Evolutionary conservation across 2,113 vertebrate species (phyloP).

Genomic region (Lamprologus lemairii): DNA sequence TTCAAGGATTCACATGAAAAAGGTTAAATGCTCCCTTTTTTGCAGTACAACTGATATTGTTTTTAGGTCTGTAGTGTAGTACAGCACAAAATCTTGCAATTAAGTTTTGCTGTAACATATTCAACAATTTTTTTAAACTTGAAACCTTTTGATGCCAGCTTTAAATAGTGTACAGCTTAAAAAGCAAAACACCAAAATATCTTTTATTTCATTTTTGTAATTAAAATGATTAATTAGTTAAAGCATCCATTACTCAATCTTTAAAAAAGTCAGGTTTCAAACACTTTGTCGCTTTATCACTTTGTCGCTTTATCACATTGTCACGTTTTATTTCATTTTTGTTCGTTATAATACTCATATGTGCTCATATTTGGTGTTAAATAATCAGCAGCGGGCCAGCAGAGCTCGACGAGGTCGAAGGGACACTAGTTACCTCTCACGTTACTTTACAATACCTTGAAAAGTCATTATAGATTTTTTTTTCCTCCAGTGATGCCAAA

Average conservation of each 20-base stretch:
- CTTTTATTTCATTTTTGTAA: not conserved
- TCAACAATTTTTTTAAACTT: not conserved
- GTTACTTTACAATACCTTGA: not conserved
- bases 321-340: not conserved
- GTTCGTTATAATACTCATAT: not conserved
- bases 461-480: not conserved
- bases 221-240: not conserved
- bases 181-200: not conserved
- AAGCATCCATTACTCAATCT: not conserved
- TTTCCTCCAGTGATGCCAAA: not conserved
- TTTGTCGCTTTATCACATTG: not conserved
- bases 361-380: not conserved
- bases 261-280: not conserved
- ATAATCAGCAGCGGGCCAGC: rapidly evolving
- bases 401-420: not conserved
- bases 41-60: not conserved
- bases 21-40: not conserved
- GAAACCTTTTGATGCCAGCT: not conserved
- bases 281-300: not conserved
- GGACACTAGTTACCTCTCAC: not conserved
- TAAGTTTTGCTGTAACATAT: not conserved
- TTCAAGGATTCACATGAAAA: not conserved
- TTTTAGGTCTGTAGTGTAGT: not conserved
- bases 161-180: not conserved
- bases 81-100: not conserved